Base-by-base conservation (phyloP, 2,888 invertebrate genomes). In the Holacanthella duospinosa region DNA sequence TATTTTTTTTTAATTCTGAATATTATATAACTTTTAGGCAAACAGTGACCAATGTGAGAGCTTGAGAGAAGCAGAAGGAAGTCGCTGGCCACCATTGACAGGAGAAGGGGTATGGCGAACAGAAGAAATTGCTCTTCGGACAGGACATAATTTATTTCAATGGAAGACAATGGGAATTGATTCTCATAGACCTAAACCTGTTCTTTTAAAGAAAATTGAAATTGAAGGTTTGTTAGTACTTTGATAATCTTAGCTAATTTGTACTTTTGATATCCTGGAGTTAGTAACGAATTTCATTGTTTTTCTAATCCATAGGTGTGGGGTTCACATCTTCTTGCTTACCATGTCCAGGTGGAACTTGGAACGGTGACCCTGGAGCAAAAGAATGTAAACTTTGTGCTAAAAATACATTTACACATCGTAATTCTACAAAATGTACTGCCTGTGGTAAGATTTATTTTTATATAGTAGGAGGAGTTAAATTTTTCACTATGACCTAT, bases 241-340 rank as follows among this genome's bases (percentile, higher is more conserved):
- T n/a, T n/a, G n/a, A n/a, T n/a, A 25, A 21, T n/a, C n/a, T n/a
- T n/a, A n/a, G n/a, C n/a, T n/a, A 19, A 27, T 27, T n/a, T n/a
- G n/a, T n/a, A n/a, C n/a, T n/a, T n/a, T n/a, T n/a, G n/a, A n/a
- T n/a, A n/a, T n/a, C n/a, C n/a, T n/a, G n/a, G n/a, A n/a, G n/a
- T n/a, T n/a, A n/a, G n/a, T n/a, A n/a, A n/a, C n/a, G n/a, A n/a
- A n/a, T n/a, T n/a, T n/a, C n/a, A n/a, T n/a, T n/a, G n/a, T n/a
- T n/a, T n/a, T n/a, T n/a, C n/a, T n/a, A n/a, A n/a, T n/a, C n/a
- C n/a, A 4, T 70, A 80, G 82, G 82, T 28, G 78, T 83, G 29
- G 82, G 82, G 0, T 82, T 78, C 72, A 79, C 82, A 1, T 80
- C 82, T 0, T 77, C 79, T 63, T 81, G 81, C 71, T 76, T 76